Base-by-base conservation (phyloP, 2,888 invertebrate species). In the Dolomedes plantarius region DNA sequence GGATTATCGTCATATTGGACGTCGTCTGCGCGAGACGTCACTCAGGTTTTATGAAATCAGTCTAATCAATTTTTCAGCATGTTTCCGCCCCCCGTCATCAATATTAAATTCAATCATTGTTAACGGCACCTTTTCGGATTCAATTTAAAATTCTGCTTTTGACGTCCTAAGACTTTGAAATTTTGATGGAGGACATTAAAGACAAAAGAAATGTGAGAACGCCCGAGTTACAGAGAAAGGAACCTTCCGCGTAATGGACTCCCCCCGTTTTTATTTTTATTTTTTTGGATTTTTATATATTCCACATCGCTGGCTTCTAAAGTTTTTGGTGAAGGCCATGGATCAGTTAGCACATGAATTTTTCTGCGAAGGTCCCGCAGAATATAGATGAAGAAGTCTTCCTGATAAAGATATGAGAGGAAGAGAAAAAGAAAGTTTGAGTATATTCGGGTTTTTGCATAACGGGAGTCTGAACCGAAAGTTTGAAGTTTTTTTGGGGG, bases 151-250 rank as follows among this genome's bases (percentile, higher is more conserved):
- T 56, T 56, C 56, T 56, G 56, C 56, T 19, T 56, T 16, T 56
- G 56, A 56, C 56, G 56, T 56, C 11, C 56, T 11, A 46, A 56
- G n/a, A 6, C 56, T 56, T 16, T 23, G 56, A 56, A 56, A 56
- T 56, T 56, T 56, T 56, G 56, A 56, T 56, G 56, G 56, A 56
- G 23, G 56, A 56, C 23, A 11, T 56, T 23, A 56, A 56, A 56
- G 56, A 56, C 56, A 56, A 56, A 56, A 56, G 56, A 56, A 56
- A 56, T 56, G 23, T 23, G 56, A n/a, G n/a, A 56, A 6, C 56
- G 23, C 23, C 23, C 1, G 2, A 16, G 56, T 23, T 23, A 56
- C 19, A 23, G 56, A 56, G 23, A 56, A 56, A 56, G 23, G 23
- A 56, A 56, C 23, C 23, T 23, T n/a, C 5, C 23, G 23, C 1